phyloP scores from a whole-genome alignment of 2,113 vertebrate genomes.

The Eira barbara region DNA sequence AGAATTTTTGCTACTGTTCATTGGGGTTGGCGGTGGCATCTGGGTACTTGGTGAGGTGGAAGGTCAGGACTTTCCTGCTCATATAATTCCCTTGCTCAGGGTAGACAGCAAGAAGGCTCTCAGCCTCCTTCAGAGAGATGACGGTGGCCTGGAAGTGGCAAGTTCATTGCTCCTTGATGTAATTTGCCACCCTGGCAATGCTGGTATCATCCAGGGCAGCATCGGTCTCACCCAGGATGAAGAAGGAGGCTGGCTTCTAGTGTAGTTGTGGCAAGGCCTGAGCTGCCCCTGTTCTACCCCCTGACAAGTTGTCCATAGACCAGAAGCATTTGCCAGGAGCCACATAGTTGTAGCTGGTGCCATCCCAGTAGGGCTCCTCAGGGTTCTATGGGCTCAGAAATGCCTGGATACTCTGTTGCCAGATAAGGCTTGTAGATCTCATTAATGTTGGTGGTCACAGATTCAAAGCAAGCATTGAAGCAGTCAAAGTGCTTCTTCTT shows the following conservation, averaged over 20 bases:
- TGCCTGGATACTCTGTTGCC: constrained; percentile 91
- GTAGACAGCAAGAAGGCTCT: constrained; percentile 90
- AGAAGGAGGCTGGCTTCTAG: constrained; percentile 94
- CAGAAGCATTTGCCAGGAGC: constrained; percentile 94
- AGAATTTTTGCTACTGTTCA: constrained; percentile 71
- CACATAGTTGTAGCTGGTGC: constrained; percentile 96
- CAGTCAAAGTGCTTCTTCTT: constrained; percentile 93
- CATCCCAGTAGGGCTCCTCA: constrained; percentile 94
- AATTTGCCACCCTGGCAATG: constrained; percentile 95
- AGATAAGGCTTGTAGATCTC: constrained; percentile 94
- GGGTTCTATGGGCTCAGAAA: constrained; percentile 95
- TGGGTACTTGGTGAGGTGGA: constrained; percentile 86
- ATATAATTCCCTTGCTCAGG: constrained; percentile 86
- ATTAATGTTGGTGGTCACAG: constrained; percentile 93
- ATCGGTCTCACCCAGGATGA: constrained; percentile 94
- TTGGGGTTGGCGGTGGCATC: constrained; percentile 91
- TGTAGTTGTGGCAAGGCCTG: constrained; percentile 86
- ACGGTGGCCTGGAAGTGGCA: constrained; percentile 93
- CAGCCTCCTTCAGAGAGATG: constrained; percentile 94
- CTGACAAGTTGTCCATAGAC: constrained; percentile 95
- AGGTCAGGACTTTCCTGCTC: constrained; percentile 94
- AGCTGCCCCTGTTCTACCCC: constrained; percentile 94
- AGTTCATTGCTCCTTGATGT: constrained; percentile 93
- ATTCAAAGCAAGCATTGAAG: constrained; percentile 93
- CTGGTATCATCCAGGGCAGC: constrained; percentile 95